Conservation (phyloP, 2,113 vertebrate species). For the Sylvietta virens region DNA sequence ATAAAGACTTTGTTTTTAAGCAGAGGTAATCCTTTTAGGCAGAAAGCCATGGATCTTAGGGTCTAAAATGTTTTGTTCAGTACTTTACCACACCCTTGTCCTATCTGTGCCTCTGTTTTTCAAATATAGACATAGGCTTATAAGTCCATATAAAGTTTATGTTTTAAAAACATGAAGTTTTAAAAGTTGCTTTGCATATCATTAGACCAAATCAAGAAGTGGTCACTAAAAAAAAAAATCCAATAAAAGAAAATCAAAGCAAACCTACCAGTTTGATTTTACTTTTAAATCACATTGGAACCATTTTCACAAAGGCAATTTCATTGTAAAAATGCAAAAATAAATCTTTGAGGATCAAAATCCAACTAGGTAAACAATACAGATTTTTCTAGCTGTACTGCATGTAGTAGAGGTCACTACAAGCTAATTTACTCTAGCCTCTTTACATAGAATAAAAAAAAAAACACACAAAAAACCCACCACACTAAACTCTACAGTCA, state of each 20-base stretch:
- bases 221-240: neutral
- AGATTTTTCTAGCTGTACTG: neutral
- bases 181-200: neutral
- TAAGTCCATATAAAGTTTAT: neutral
- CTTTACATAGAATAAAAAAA: neutral
- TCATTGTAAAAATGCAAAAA: neutral
- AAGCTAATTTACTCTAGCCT: neutral
- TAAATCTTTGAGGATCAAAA: neutral
- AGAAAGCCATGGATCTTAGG: accelerated
- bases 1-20: neutral
- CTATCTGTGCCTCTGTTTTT: neutral
- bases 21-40: neutral
- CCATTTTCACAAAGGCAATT: neutral
- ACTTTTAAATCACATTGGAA: neutral
- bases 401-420: neutral
- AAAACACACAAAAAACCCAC: neutral
- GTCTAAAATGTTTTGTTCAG: neutral
- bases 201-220: neutral
- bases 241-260: neutral
- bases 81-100: neutral
- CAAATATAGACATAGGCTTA: neutral
- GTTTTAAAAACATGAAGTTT: neutral
- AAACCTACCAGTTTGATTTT: neutral
- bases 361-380: neutral
- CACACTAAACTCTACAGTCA: neutral